Percentiles rank a stretch among this genome's conserved stretches.
phyloP scores from a whole-genome alignment of 2,888 invertebrate species.

The Drepanosiphum platanoidis region DNA sequence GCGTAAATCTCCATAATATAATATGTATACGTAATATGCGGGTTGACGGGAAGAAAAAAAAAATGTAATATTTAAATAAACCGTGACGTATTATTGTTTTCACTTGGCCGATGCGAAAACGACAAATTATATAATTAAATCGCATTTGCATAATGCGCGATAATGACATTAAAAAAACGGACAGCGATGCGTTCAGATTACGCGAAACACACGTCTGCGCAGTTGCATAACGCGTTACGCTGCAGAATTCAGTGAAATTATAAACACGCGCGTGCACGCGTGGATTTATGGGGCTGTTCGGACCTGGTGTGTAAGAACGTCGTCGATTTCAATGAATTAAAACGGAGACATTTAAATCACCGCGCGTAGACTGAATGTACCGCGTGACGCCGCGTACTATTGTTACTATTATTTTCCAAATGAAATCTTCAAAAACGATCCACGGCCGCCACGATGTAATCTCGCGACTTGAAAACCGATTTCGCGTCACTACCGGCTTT shows the following conservation, averaged over 20 bases:
- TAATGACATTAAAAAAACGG: constrained; percentile 24
- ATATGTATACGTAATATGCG: background rate
- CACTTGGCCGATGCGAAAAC: background rate
- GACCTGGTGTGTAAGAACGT: background rate
- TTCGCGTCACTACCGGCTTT: too few relatives aligned
- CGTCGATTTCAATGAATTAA: background rate
- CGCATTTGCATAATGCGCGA: background rate
- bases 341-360: background rate
- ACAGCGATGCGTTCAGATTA: constrained; percentile 24
- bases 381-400: background rate
- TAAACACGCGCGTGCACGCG: background rate
- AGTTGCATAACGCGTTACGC: background rate
- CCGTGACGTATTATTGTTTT: background rate
- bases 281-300: background rate
- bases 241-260: constrained; percentile 18
- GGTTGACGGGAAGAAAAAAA: constrained; percentile 4
- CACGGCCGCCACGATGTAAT: too few relatives aligned
- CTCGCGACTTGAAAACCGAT: too few relatives aligned
- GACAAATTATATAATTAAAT: constrained; percentile 7
- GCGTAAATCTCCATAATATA: background rate
- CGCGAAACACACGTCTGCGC: background rate
- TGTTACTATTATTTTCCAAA: background rate
- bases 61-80: background rate
- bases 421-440: too few relatives aligned
- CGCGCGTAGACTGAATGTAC: background rate